Base-by-base conservation (phyloP, 2,797 vertebrate genomes). In the Lepilemur ruficaudatus region DNA sequence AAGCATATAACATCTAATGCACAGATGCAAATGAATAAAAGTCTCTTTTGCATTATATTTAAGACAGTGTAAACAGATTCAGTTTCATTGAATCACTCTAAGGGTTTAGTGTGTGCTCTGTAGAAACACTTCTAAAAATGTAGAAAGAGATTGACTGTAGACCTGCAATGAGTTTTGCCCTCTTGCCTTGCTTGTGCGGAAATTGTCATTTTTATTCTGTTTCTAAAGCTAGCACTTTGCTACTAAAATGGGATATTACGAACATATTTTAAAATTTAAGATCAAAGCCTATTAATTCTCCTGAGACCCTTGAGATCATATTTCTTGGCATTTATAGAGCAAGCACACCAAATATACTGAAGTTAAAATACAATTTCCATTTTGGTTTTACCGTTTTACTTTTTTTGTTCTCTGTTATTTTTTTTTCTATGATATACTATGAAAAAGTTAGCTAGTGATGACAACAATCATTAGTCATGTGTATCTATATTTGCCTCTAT, bases 261-360 rank as follows among this genome's bases (percentile, higher is more conserved):
- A 63, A 43, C 35, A 30, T 28, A 84, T n/a, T 86, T 89, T 30
- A 90, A 81, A 86, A 63, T 73, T 95, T 90, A 59, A 96, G 35
- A 52, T 48, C 17, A 35, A 87, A 73, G 15, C 1, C 32, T 95
- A 9, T 63, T 46, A 38, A 41, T 91, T 92, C 46, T 90, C 50
- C 28, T 11, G 28, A 76, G 23, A 63, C 61, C 82, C 85, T 89
- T 82, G n/a, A 89, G 41, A 43, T 92, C 61, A 65, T 7, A 96
- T 95, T 93, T 81, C 46, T 81, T 91, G 76, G 32, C 13, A 69
- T 76, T 80, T 95, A 81, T 59, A 63, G 55, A 73, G 30, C 23
- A 94, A 87, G 43, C 20, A 50, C 50, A 87, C 25, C 23, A 90
- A 92, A 85, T 41, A 32, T 15, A 73, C 46, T 85, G 46, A 89